These are phyloP conservation scores for Paratilapia polleni DNA, from an alignment of 2,113 vertebrate species.

Conservation along the genomic window DNA sequence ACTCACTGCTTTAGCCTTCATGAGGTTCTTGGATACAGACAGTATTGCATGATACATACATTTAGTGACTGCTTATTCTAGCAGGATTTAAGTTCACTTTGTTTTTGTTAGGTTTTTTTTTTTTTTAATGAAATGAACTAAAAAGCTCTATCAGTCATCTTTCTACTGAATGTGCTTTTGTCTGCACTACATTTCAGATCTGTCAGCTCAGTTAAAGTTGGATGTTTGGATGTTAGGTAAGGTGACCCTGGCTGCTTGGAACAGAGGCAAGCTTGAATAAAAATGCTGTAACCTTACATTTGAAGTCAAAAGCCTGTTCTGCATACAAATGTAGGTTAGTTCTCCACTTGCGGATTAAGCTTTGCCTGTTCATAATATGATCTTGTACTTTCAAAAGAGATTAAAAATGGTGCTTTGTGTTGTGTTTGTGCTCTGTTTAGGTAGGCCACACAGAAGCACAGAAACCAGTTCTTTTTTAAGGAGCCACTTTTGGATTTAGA, in stretches of 20 bases:
- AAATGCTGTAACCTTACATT: conserved; percentile 9
- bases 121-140: not conserved
- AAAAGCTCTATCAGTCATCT: conserved; percentile 1
- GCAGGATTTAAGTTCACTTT: not conserved
- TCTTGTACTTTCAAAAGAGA: conserved; percentile 15
- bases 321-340: conserved; percentile 3
- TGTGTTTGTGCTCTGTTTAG: not conserved
- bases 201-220: conserved; percentile 15
- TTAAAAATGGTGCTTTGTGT: conserved; percentile 4
- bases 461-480: not conserved
- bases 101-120: not conserved
- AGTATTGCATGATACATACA: not conserved
- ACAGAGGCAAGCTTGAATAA: conserved; percentile 17
- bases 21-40: not conserved
- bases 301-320: conserved; percentile 9
- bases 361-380: conserved; percentile 5
- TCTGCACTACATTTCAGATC: conserved; percentile 15
- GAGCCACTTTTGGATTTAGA: not conserved
- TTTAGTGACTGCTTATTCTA: not conserved
- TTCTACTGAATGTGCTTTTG: not conserved
- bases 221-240: conserved; percentile 13
- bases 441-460: not conserved
- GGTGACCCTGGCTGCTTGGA: conserved; percentile 22
- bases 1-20: not conserved
- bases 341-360: conserved; percentile 18